Evolutionary conservation across 2,888 invertebrate species (phyloP), one percentile per base, ranked within the genome.

Genomic region (Gnatocerus cornutus): DNA sequence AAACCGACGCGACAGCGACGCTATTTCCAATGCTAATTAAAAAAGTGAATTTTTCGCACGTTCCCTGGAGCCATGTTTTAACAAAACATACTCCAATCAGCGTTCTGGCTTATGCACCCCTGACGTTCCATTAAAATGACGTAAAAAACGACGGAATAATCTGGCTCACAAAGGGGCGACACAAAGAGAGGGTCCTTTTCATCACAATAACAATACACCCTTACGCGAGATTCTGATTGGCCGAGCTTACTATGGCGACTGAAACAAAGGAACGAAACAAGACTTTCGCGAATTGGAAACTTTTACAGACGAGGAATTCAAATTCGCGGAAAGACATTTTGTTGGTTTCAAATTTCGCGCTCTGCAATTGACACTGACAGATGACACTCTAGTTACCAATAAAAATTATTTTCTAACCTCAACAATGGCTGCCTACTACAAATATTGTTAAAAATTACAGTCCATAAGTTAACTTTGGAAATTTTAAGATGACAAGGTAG

Each of bases 121-220:
- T 71, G 71, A 69, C 71, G 75, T 75, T 77, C 79, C 80, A 79
- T 80, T 81, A 80, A 79, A 78, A 75, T 73, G 77, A 78, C 78
- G 78, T 79, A 78, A 80, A 81, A 79, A 77, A 74, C 79, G 74
- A 73, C 75, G 66, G 79, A 79, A 80, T 81, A 81, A 81, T 81
- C 80, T 78, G 78, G 77, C 75, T 78, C 75, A 78, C 80, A 79
- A 79, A 76, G 77, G 76, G 74, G 74, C 71, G 65, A 73, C 69
- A 72, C 75, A 72, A 80, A 77, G 79, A 77, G 78, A 74, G 75
- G 76, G 78, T 72, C 74, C 78, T 74, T 79, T 80, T 80, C 80
- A 80, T 79, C 73, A 73, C 74, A 75, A 78, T 79, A 79, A 80
- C 80, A 81, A 81, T 80, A 80, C 79, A 77, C 58, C 69, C 74